Evolutionary conservation across 1,140 invertebrate genomes (phyloP).

Genomic region (Solenopsis fugax): DNA sequence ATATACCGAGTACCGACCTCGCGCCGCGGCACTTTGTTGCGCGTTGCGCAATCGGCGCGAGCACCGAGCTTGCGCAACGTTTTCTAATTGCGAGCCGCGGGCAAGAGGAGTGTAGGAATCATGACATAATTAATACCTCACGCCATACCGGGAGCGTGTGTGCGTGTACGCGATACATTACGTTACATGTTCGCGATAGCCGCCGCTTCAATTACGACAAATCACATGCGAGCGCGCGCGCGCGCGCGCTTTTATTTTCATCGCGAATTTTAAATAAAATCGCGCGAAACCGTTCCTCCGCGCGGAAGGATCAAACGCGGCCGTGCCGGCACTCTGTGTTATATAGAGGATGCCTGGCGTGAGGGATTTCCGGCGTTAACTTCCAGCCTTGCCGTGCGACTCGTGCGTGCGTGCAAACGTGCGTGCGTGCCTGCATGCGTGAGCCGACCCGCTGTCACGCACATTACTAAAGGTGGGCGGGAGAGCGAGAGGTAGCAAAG

Average conservation of each 20-base stretch:
- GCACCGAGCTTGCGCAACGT: slow-evolving; percentile 51
- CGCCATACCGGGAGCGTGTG: not conserved
- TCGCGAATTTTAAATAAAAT: slow-evolving; percentile 42
- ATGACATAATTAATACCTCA: slow-evolving; percentile 60
- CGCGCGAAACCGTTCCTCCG: slow-evolving; percentile 35
- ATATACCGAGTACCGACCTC: not conserved
- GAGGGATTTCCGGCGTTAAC: slow-evolving; percentile 60
- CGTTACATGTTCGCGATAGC: slow-evolving; percentile 29
- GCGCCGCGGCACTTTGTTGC: not conserved
- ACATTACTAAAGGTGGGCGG: slow-evolving; percentile 68
- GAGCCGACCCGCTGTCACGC: slow-evolving; percentile 74
- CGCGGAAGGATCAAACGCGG: slow-evolving; percentile 69
- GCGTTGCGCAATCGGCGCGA: slow-evolving; percentile 44
- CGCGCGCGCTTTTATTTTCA: slow-evolving; percentile 37
- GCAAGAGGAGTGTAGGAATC: slow-evolving; percentile 47
- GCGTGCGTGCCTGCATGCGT: slow-evolving; percentile 69
- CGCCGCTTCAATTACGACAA: slow-evolving; percentile 32
- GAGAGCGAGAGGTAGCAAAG: slow-evolving; percentile 64
- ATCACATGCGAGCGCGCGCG: slow-evolving; percentile 10
- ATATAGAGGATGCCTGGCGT: slow-evolving; percentile 28
- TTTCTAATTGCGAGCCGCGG: slow-evolving; percentile 49
- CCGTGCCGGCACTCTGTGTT: slow-evolving; percentile 14
- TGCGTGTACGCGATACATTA: slow-evolving; percentile 2
- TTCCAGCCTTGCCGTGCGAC: slow-evolving; percentile 21
- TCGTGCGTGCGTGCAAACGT: slow-evolving; percentile 60